A percentile compares a stretch with the other conserved stretches of the same genome.
These are phyloP conservation scores for Heteromurus nitidus DNA, from an alignment of 2,888 invertebrate species.

Conservation along the genomic window DNA sequence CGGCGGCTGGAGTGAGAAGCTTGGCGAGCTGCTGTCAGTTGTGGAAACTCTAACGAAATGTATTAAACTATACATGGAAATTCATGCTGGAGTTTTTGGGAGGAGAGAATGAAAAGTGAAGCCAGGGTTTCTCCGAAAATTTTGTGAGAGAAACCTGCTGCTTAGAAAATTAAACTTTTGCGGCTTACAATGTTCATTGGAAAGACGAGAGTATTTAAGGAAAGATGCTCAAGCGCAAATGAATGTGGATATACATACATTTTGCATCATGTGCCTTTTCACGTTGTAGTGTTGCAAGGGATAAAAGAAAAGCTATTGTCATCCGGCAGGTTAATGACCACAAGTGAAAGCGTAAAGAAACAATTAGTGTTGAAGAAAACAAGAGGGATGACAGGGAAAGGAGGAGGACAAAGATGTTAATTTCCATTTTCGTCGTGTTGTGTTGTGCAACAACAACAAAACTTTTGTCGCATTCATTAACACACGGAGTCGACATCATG, in stretches of 20 bases:
- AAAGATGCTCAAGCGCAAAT: conserved; percentile 11
- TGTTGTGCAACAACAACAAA: conserved; percentile 36
- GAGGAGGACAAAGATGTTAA: conserved; percentile 59
- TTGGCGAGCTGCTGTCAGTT: too few species aligned
- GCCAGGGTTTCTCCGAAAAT: neutral
- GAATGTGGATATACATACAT: neutral
- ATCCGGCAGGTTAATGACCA: conserved; percentile 63
- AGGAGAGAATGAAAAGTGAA: conserved; percentile 18
- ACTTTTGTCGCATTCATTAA: neutral
- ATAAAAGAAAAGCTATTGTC: conserved; percentile 59
- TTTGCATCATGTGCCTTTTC: neutral
- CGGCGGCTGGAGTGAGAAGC: too few species aligned
- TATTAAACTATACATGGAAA: conserved; percentile 36
- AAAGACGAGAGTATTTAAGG: conserved; percentile 19
- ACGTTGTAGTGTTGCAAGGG: neutral
- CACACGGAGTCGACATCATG: too few species aligned
- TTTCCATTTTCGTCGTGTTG: conserved; percentile 35
- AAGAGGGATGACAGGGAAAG: conserved; percentile 34
- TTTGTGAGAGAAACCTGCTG: conserved; percentile 52
- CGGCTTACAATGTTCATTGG: conserved; percentile 39
- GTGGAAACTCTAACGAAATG: conserved; percentile 25
- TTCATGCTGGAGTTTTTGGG: neutral
- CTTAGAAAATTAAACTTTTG: conserved; percentile 64
- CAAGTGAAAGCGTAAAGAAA: conserved; percentile 56
- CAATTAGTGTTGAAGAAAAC: conserved; percentile 55